Percentiles rank a stretch among this genome's conserved stretches.
phyloP scores from a whole-genome alignment of 1,140 invertebrate genomes.

The Lucilia sericata region DNA sequence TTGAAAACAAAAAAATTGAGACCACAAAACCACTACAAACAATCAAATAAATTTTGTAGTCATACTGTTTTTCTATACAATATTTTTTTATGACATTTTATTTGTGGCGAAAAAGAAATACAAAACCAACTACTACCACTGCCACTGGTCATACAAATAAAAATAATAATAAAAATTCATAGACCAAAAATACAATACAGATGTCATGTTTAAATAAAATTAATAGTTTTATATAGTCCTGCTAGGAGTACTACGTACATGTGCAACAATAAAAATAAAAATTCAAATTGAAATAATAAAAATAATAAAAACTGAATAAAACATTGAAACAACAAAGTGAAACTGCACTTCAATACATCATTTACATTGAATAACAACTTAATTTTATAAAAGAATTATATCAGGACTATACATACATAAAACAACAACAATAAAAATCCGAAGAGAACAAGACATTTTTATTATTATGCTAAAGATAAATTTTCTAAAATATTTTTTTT shows the following conservation, averaged over 20 bases:
- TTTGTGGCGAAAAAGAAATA: neutral
- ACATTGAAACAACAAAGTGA: neutral
- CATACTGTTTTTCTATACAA: neutral
- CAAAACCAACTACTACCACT: neutral
- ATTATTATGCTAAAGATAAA: slow-evolving; percentile 2
- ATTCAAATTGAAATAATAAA: neutral
- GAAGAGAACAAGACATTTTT: slow-evolving; percentile 3
- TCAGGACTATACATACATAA: neutral
- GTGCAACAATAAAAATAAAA: neutral
- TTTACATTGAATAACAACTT: slow-evolving; percentile 40
- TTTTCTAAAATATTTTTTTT: neutral
- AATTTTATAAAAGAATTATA: slow-evolving; percentile 33
- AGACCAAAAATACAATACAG: slow-evolving; percentile 2
- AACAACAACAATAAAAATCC: too few relatives aligned
- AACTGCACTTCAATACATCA: slow-evolving; percentile 37
- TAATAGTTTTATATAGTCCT: slow-evolving; percentile 15
- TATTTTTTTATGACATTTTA: neutral
- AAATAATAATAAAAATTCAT: slow-evolving; percentile 11
- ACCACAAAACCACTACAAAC: neutral
- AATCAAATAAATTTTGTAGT: neutral
- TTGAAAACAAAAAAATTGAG: neutral
- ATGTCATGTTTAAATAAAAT: slow-evolving; percentile 24
- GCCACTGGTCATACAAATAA: neutral
- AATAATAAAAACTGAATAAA: neutral
- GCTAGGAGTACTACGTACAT: neutral